Percentiles rank a stretch among this genome's conserved stretches.
phyloP scores from a whole-genome alignment of 2,888 invertebrate species.

The Eupithecia subumbrata region DNA sequence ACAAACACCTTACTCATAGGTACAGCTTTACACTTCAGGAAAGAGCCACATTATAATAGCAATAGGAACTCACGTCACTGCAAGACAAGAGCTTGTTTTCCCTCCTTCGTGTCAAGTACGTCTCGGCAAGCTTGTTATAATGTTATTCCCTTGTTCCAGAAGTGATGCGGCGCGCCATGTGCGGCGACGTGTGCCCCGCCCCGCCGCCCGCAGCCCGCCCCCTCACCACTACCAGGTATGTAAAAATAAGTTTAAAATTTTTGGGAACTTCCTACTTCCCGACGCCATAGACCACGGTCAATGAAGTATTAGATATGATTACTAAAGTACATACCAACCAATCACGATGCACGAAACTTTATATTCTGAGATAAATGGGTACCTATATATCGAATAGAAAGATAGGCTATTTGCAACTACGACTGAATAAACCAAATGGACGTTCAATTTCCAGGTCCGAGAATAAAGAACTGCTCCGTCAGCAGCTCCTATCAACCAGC shows the following conservation, averaged over 20 bases:
- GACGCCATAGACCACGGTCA: no score
- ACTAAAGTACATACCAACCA: no score
- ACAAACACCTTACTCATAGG: neutral
- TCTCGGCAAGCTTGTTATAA: neutral
- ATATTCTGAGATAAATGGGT: no score
- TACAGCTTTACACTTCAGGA: neutral
- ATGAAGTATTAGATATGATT: no score
- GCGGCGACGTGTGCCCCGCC: conserved; percentile 76
- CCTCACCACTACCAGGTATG: conserved; percentile 34
- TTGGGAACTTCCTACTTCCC: no score
- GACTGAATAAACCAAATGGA: neutral
- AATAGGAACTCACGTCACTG: no score
- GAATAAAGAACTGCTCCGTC: conserved; percentile 76
- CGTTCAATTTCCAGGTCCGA: conserved; percentile 68
- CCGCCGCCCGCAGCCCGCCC: conserved; percentile 60
- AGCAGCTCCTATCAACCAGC: conserved; percentile 73
- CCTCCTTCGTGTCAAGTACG: neutral
- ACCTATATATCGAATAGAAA: no score
- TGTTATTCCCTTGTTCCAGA: conserved; percentile 67
- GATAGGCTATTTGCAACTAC: no score
- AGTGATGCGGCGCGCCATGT: conserved; percentile 82
- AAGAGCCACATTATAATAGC: no score
- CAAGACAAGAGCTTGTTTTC: neutral
- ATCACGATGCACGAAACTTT: no score
- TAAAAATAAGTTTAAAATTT: no score